Evolutionary conservation across 1,140 invertebrate genomes (phyloP), one percentile per base, ranked within the genome.

Genomic region (Linepithema humile): DNA sequence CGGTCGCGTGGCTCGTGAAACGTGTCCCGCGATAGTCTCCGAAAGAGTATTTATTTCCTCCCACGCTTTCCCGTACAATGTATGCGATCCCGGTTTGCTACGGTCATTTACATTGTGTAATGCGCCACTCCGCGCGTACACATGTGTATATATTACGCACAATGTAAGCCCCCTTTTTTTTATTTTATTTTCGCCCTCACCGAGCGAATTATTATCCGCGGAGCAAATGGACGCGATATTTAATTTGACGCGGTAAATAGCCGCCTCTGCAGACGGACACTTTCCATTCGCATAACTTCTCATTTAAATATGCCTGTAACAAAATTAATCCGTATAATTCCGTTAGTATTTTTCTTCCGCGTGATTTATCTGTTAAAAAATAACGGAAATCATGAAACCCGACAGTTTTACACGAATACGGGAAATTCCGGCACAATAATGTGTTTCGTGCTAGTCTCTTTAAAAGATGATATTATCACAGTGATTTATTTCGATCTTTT

Each of bases 1-100:
- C 69, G 77, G 89, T 90, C 89, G 86, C 89, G 77, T 89, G 87
- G 80, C 85, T 72, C 70, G n/a, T 64, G 67, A 50, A 82, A 90
- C 80, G 77, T 85, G 78, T 20, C 70, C 45, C 23, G 57, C 69
- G 43, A 64, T 38, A 65, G 35, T 55, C 55, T 12, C 29, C 50
- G 77, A 72, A 85, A 87, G 77, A 82, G 83, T 88, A 88, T 88
- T 88, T 88, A 87, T 87, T 59, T 35, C 67, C 40, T 40, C 29
- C 17, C 40, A 55, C 20, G 26, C 65, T 20, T 32, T 9, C 23
- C 57, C 32, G 35, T 59, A 55, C 78, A 60, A 77, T 40, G 23
- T 53, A 57, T 74, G 60, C 45, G 78, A 88, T 88, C 38, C 67
- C 38, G 53, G 64, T 77, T 88, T 74, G 82, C 73, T 60, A 45